Evolutionary conservation across 2,888 invertebrate species (phyloP).

Genomic region (Ectemnius lituratus): DNA sequence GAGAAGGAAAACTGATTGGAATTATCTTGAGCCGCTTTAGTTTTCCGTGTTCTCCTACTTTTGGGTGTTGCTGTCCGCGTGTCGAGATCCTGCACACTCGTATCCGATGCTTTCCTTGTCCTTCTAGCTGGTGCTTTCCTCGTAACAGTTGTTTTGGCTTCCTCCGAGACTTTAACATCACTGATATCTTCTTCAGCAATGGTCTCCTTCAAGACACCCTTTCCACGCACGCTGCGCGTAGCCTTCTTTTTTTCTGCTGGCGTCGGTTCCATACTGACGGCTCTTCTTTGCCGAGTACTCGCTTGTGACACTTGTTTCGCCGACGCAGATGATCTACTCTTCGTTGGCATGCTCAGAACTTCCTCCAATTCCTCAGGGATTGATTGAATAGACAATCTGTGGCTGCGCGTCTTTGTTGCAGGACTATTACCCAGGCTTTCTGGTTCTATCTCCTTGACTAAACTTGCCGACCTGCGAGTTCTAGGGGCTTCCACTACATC

Average conservation of each 20-base stretch:
- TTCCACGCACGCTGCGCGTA: constrained; percentile 55
- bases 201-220: constrained; percentile 48
- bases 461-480: constrained; percentile 52
- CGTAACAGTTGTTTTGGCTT: constrained; percentile 15
- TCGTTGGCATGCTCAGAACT: constrained; percentile 36
- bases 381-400: constrained; percentile 65
- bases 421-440: constrained; percentile 47
- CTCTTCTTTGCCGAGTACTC: constrained; percentile 59
- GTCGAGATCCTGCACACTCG: neutral
- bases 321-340: constrained; percentile 31
- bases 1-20: constrained; percentile 58
- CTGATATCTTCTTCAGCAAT: constrained; percentile 59
- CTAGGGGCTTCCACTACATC: constrained; percentile 28
- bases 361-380: constrained; percentile 70
- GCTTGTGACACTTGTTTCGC: constrained; percentile 23
- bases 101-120: constrained; percentile 55
- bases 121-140: constrained; percentile 43
- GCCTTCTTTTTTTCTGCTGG: constrained; percentile 48
- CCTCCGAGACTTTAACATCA: constrained; percentile 24
- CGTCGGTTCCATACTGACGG: constrained; percentile 64
- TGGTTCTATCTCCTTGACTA: constrained; percentile 38
- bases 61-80: constrained; percentile 38
- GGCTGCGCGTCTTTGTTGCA: constrained; percentile 56
- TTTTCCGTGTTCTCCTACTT: constrained; percentile 50
- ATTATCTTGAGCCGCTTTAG: constrained; percentile 43